Conservation (phyloP, 2,113 vertebrate species). For the Burhinus bistriatus region DNA sequence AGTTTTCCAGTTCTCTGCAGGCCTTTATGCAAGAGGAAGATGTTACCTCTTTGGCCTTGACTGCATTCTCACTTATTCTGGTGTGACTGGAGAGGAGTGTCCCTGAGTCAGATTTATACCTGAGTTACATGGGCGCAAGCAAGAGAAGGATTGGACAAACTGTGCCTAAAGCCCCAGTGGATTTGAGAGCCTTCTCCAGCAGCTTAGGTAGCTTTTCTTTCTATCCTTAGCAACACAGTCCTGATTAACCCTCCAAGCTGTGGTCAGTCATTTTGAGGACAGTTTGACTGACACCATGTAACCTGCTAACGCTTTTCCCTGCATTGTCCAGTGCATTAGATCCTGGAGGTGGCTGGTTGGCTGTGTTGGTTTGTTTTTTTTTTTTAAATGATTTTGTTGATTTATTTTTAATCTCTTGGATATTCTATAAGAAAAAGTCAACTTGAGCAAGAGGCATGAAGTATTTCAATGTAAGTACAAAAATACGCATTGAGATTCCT, state of each 20-base stretch:
- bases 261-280: conserved; percentile 61
- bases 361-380: not conserved
- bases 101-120: not conserved
- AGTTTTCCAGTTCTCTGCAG: not conserved
- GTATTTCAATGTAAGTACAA: conserved; percentile 51
- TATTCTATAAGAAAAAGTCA: not conserved
- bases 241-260: conserved; percentile 75
- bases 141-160: conserved; percentile 19
- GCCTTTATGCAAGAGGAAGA: not conserved
- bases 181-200: conserved; percentile 77
- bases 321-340: not conserved
- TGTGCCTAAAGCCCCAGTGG: conserved; percentile 70
- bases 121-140: not conserved
- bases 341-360: not conserved
- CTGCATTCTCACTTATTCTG: not conserved
- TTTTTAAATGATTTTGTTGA: not conserved
- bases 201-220: conserved; percentile 87
- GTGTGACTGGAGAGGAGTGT: not conserved
- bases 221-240: conserved; percentile 83
- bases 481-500: not conserved
- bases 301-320: not conserved
- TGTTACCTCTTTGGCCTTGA: not conserved
- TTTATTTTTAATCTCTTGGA: not conserved
- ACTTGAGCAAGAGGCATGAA: conserved; percentile 18
- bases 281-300: conserved; percentile 51